Evolutionary conservation across 2,113 vertebrate genomes (phyloP).

Genomic region (Cryptotis parvus): DNA sequence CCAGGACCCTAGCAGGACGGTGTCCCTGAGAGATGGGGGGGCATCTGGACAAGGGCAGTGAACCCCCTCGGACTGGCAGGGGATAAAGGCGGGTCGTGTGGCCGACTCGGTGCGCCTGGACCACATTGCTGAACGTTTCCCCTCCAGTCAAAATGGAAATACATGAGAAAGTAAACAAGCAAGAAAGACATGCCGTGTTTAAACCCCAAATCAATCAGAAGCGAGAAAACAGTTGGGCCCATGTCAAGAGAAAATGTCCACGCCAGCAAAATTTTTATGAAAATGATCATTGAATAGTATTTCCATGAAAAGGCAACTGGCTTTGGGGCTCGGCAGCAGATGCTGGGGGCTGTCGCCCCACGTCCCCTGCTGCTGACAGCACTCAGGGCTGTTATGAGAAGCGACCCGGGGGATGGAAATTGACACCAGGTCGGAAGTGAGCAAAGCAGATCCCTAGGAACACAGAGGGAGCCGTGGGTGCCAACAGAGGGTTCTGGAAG

Average conservation of each 20-base stretch:
- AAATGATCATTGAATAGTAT: conserved; percentile 80
- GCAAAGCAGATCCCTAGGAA: too few relatives aligned
- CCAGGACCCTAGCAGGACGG: too few relatives aligned
- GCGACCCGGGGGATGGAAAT: background rate
- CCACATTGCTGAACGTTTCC: conserved; percentile 24
- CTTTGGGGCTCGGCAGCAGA: background rate
- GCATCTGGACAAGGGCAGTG: background rate
- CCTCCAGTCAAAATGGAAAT: conserved; percentile 80
- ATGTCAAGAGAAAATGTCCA: conserved; percentile 85
- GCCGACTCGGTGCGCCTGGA: conserved; percentile 13
- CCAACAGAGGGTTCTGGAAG: too few relatives aligned
- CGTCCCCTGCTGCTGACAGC: background rate
- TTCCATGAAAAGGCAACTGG: conserved; percentile 83
- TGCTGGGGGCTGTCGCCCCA: background rate
- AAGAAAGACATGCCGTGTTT: conserved; percentile 53
- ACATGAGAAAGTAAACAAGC: conserved; percentile 54
- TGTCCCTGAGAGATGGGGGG: too few relatives aligned
- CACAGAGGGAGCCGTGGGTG: too few relatives aligned
- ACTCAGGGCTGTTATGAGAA: background rate
- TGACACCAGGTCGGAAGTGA: too few relatives aligned
- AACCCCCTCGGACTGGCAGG: background rate
- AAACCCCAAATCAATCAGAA: conserved; percentile 78
- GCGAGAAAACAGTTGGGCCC: conserved; percentile 84
- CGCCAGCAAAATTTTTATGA: conserved; percentile 80
- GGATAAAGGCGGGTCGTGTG: background rate